Conservation (phyloP, 2,888 invertebrate genomes). For the Andrena fulva region DNA sequence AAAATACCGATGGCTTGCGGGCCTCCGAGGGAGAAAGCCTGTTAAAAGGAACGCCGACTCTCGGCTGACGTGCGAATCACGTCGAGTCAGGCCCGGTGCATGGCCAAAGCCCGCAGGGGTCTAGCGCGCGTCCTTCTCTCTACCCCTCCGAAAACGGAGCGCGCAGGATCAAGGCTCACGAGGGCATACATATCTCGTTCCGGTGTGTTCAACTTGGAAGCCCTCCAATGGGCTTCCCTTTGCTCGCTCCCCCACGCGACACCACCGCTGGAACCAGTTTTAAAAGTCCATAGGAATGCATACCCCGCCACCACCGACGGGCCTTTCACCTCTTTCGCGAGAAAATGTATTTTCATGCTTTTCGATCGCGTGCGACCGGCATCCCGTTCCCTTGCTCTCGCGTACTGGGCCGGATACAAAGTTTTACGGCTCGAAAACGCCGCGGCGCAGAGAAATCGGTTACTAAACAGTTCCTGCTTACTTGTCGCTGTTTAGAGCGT, state of each 20-base stretch:
- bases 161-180: slow-evolving; percentile 65
- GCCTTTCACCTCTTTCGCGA: slow-evolving; percentile 68
- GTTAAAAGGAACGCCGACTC: not conserved
- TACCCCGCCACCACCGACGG: slow-evolving; percentile 39
- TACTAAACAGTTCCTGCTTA: not conserved
- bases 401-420: not conserved
- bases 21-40: too few species aligned
- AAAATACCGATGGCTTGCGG: too few species aligned
- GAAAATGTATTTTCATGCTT: slow-evolving; percentile 61
- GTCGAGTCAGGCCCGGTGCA: slow-evolving; percentile 25
- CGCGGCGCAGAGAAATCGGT: slow-evolving; percentile 27
- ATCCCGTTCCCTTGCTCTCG: slow-evolving; percentile 18
- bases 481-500: not conserved
- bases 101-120: slow-evolving; percentile 11
- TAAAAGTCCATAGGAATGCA: slow-evolving; percentile 70
- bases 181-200: slow-evolving; percentile 60
- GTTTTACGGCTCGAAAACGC: slow-evolving; percentile 27
- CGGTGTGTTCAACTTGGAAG: slow-evolving; percentile 62
- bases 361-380: slow-evolving; percentile 46
- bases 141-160: slow-evolving; percentile 47
- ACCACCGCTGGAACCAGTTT: slow-evolving; percentile 62
- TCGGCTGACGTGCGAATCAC: slow-evolving; percentile 4
- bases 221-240: slow-evolving; percentile 62
- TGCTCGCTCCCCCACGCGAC: slow-evolving; percentile 41
- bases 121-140: slow-evolving; percentile 58